Evolutionary conservation across 1,140 invertebrate genomes (phyloP), one percentile per base, ranked within the genome.

Genomic region (Hylaeus anthracinus): DNA sequence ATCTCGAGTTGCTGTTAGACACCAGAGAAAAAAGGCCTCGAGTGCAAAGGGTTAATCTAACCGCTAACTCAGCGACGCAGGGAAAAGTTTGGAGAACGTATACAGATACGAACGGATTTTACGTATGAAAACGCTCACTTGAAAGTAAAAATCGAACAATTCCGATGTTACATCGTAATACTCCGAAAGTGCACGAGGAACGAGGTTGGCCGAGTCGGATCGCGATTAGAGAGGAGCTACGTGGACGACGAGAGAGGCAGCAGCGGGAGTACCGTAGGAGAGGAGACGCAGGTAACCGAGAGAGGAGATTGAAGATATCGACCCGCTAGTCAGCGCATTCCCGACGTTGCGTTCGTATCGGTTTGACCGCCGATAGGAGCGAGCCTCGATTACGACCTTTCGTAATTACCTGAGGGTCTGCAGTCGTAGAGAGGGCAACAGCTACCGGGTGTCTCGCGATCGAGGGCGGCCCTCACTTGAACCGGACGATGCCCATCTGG

Each of bases 351-450:
- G 51, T 79, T 74, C 60, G 73, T 66, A 67, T 72, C 70, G 63
- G 5, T 51, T 51, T 10, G 51, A 51, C 51, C 51, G 6, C 51
- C 66, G 69, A 82, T 51, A 72, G 48, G 48, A 83, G 60, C 39
- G 48, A 76, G 61, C 55, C 60, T 75, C 71, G 78, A 80, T 83
- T 81, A 72, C 72, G 72, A 83, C 60, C 48, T 76, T 83, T 72
- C 72, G 82, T 84, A 83, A 86, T 92, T 90, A 92, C 92, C 90
- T 90, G 84, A 84, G 61, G 87, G 86, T 83, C 84, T 85, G 75
- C 91, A 93, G 70, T 92, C 87, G 85, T 92, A 92, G 26, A 92
- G 88, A 15, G 91, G 88, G 60, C 92, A 92, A 79, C 92, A 92
- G 79, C 82, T 91, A 72, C 88, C 92, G 55, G 91, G 90, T 56